These are phyloP conservation scores for Lomographa bimaculata DNA, from an alignment of 2,888 invertebrate species.

Conservation along the genomic window DNA sequence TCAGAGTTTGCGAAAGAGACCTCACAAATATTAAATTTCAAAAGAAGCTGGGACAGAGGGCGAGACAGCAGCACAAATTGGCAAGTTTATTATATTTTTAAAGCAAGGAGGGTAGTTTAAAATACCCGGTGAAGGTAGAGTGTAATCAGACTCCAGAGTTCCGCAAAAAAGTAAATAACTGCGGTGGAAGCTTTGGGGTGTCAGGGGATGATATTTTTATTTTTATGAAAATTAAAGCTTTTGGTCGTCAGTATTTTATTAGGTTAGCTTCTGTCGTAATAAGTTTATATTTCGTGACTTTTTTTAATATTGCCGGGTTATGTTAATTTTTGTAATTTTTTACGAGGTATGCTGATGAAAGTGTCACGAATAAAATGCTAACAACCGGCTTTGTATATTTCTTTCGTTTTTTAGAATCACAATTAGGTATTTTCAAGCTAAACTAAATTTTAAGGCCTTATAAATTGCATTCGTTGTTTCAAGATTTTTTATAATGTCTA, in stretches of 20 bases:
- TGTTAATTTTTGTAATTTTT: too few relatives aligned
- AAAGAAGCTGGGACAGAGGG: constrained; percentile 18
- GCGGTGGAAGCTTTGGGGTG: constrained; percentile 9
- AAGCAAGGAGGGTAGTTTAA: constrained; percentile 33
- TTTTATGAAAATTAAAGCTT: constrained; percentile 41
- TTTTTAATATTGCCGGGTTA: too few relatives aligned
- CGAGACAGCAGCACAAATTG: constrained; percentile 47
- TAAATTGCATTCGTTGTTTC: too few relatives aligned
- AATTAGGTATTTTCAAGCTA: too few relatives aligned
- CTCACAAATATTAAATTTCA: constrained; percentile 11
- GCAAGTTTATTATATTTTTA: constrained; percentile 52
- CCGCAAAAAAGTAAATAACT: constrained; percentile 17
- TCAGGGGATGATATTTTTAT: constrained; percentile 10
- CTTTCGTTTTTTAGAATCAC: too few relatives aligned
- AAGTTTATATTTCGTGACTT: not conserved
- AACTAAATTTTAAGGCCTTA: too few relatives aligned
- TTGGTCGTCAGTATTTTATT: not conserved
- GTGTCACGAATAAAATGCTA: too few relatives aligned
- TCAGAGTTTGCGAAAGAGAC: not conserved
- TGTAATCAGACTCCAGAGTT: constrained; percentile 20
- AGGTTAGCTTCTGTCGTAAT: not conserved
- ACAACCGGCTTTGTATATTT: too few relatives aligned
- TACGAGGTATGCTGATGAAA: too few relatives aligned
- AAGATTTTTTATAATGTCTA: too few relatives aligned
- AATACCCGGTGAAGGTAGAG: constrained; percentile 34